Evolutionary conservation across 2,888 invertebrate species (phyloP), one percentile per base, ranked within the genome.

Genomic region (Abscondita cerata): DNA sequence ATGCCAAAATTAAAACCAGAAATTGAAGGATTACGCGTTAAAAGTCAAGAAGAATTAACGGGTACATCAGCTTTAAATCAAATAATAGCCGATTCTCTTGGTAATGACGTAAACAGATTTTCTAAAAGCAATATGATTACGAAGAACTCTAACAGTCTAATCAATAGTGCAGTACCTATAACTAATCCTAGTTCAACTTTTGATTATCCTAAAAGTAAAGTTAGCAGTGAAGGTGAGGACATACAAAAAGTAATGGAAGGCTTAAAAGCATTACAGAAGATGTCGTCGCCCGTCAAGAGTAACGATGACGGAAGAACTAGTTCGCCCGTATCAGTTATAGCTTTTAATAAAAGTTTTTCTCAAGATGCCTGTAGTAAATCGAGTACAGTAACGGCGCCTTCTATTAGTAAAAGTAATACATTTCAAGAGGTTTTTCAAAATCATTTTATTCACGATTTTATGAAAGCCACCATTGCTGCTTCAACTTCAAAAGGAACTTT

Each of bases 161-260:
- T 47, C 13, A 62, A 59, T 20, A 64, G 44, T 51, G 55, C 51
- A 16, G 18, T 57, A 19, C 33, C 62, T 52, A 9, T 58, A 56
- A 46, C 11, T 48, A 55, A 55, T 51, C 12, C 53, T 25, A 59
- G 54, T 50, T 53, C 56, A 9, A 36, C 40, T 38, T 54, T 53
- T n/a, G 68, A 68, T 36, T 67, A 62, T 36, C 15, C 33, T 8
- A 67, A 65, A 44, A 15, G 60, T 5, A 64, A 64, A 20, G 20
- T 51, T 3, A 19, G 57, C 11, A 66, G 52, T 25, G 77, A 77
- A 19, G 75, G 73, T 15, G 78, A 78, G 33, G 83, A 83, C 65
- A 81, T 82, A 41, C 80, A 79, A 59, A 81, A 81, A 70, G 81
- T 83, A 15, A 82, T 82, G 80, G 82, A 81, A 61, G 79, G 80